Percentiles rank a stretch among this genome's conserved stretches.
Evolutionary conservation across 2,797 vertebrate species (phyloP).

Genomic region (Knipowitschia caucasica): DNA sequence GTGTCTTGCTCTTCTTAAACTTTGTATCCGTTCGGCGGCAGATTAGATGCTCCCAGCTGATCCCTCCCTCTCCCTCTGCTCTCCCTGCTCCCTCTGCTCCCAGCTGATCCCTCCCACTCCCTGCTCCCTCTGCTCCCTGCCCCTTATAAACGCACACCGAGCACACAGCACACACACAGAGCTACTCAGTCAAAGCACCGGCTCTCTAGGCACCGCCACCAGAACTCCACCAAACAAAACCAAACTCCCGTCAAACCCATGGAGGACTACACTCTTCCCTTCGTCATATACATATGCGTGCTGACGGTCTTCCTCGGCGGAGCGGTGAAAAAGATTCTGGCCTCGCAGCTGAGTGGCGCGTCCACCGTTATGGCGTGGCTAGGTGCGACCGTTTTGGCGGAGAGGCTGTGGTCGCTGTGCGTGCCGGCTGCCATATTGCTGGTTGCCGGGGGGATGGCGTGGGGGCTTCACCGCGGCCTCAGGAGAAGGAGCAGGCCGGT

Average conservation of each 20-base stretch:
- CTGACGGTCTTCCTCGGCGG: slow-evolving; percentile 62
- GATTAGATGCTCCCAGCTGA: slow-evolving; percentile 69
- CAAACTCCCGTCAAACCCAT: slow-evolving; percentile 27
- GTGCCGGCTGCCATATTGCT: slow-evolving; percentile 60
- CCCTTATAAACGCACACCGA: slow-evolving; percentile 69
- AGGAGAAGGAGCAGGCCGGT: slow-evolving; percentile 28
- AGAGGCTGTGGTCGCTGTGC: slow-evolving; percentile 67
- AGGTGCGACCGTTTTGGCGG: slow-evolving; percentile 69
- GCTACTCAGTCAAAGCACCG: slow-evolving; percentile 34
- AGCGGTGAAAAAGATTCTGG: slow-evolving; percentile 67
- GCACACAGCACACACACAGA: slow-evolving; percentile 24
- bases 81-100: slow-evolving; percentile 69
- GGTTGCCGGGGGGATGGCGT: slow-evolving; percentile 47
- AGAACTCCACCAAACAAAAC: not conserved
- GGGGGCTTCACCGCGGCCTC: slow-evolving; percentile 46
- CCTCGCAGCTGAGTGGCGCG: slow-evolving; percentile 60
- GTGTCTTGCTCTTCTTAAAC: slow-evolving; percentile 27
- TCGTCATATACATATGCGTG: slow-evolving; percentile 73
- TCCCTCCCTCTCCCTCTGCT: slow-evolving; percentile 66
- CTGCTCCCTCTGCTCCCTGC: slow-evolving; percentile 54
- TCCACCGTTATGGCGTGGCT: slow-evolving; percentile 71
- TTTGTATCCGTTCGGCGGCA: slow-evolving; percentile 61
- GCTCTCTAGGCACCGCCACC: slow-evolving; percentile 22
- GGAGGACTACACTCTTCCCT: slow-evolving; percentile 72
- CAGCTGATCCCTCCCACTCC: slow-evolving; percentile 63